Conservation (phyloP, 35 echinoderm and acorn worm genomes). For the Patiria miniata region DNA sequence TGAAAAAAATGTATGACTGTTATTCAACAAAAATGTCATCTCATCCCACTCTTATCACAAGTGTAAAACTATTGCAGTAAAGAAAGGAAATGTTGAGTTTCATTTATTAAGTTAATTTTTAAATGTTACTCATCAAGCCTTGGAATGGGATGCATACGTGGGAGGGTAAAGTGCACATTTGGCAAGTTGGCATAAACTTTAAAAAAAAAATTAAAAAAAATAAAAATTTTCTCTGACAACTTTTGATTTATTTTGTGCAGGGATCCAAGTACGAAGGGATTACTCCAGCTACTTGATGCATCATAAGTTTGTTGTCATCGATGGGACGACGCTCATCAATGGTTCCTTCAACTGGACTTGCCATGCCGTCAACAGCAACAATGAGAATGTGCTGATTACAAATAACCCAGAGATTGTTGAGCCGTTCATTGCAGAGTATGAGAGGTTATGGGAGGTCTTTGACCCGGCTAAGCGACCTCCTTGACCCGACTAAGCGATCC, state of each 20-base stretch:
- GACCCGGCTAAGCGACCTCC: conserved; percentile 41
- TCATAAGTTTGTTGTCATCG: conserved; percentile 96
- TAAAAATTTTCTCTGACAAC: not conserved
- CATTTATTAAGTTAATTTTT: too few relatives aligned
- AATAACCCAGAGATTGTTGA: conserved; percentile 59
- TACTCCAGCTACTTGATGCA: conserved; percentile 85
- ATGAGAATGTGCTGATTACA: conserved; percentile 93
- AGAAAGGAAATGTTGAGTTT: too few relatives aligned
- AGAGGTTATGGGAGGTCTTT: conserved; percentile 82
- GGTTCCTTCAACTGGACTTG: conserved; percentile 97
- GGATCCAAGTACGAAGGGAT: conserved; percentile 73
- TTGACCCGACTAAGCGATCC: too few relatives aligned
- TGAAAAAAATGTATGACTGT: too few relatives aligned
- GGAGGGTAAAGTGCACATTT: not conserved
- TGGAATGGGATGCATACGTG: too few relatives aligned
- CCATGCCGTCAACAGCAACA: conserved; percentile 78
- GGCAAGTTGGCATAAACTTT: not conserved
- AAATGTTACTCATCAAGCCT: too few relatives aligned
- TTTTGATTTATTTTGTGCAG: conserved; percentile 22
- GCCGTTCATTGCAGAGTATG: conserved; percentile 74
- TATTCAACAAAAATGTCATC: too few relatives aligned
- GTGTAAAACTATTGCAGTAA: too few relatives aligned
- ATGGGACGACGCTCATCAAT: conserved; percentile 67
- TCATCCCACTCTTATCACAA: too few relatives aligned
- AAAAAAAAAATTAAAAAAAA: too few relatives aligned